Conservation (phyloP, 2,888 invertebrate species). For the Sipha maydis region DNA sequence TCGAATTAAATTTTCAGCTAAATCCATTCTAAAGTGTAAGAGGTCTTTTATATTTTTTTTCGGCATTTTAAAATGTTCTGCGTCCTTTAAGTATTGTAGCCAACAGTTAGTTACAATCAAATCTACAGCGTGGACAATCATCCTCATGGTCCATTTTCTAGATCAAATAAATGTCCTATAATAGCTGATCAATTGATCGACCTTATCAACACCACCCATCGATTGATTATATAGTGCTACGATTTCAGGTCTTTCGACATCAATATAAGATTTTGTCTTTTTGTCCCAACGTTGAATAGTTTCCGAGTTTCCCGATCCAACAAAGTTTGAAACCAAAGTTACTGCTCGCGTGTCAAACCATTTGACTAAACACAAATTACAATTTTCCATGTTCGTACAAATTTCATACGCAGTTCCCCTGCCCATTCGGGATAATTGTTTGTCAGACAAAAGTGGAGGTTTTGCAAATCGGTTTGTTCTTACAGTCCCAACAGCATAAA, state of each 20-base stretch:
- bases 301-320: too few relatives aligned
- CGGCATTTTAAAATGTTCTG: slow-evolving; percentile 23
- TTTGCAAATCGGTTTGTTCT: too few relatives aligned
- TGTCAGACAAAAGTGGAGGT: too few relatives aligned
- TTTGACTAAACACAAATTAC: too few relatives aligned
- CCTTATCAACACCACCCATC: slow-evolving; percentile 63
- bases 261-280: background rate
- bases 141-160: slow-evolving; percentile 63
- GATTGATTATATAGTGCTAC: slow-evolving; percentile 61
- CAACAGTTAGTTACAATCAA: slow-evolving; percentile 62
- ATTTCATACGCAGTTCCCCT: too few relatives aligned
- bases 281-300: too few relatives aligned
- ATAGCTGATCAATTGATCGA: slow-evolving; percentile 61
- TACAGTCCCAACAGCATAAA: too few relatives aligned
- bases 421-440: too few relatives aligned
- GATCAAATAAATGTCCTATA: slow-evolving; percentile 63
- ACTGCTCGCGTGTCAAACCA: too few relatives aligned
- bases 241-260: slow-evolving; percentile 60
- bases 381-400: too few relatives aligned
- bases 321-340: too few relatives aligned
- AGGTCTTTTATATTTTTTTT: slow-evolving; percentile 59
- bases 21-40: slow-evolving; percentile 60
- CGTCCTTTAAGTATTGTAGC: slow-evolving; percentile 61
- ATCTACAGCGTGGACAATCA: slow-evolving; percentile 63
- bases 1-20: too few relatives aligned